Percentiles rank a stretch among this genome's conserved stretches.
These are phyloP conservation scores for Pollenia amentaria DNA, from an alignment of 2,888 invertebrate genomes.

Conservation along the genomic window DNA sequence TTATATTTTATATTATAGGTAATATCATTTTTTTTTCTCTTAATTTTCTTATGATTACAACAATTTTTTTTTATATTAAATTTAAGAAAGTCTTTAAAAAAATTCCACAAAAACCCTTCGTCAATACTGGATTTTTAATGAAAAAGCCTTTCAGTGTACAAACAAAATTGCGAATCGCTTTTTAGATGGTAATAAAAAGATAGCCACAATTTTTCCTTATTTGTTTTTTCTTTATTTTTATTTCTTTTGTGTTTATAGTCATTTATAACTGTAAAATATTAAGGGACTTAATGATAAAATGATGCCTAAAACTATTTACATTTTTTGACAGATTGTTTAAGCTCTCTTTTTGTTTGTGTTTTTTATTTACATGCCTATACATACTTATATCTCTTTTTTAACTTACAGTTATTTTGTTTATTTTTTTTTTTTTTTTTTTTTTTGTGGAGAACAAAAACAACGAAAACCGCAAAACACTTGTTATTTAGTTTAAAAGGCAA, in stretches of 20 bases:
- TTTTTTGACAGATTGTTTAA: constrained; percentile 72
- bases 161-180: too few relatives aligned
- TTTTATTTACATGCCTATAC: neutral
- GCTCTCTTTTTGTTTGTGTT: constrained; percentile 37
- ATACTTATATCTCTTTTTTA: constrained; percentile 2
- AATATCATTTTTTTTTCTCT: too few relatives aligned
- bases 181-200: too few relatives aligned
- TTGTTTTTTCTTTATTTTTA: constrained; percentile 5
- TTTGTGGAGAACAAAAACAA: constrained; percentile 10
- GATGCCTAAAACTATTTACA: constrained; percentile 77
- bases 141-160: too few relatives aligned
- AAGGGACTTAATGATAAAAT: constrained; percentile 74
- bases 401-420: constrained; percentile 49
- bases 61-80: too few relatives aligned
- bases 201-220: too few relatives aligned
- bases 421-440: constrained; percentile 50
- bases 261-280: constrained; percentile 58
- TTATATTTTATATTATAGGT: too few relatives aligned
- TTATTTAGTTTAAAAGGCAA: constrained; percentile 50
- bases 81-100: too few relatives aligned
- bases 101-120: too few relatives aligned
- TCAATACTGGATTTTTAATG: too few relatives aligned
- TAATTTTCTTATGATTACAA: too few relatives aligned
- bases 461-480: constrained; percentile 68
- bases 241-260: constrained; percentile 35